These are phyloP conservation scores for Nymphalis polychloros DNA, from an alignment of 2,888 invertebrate genomes.

Conservation along the genomic window DNA sequence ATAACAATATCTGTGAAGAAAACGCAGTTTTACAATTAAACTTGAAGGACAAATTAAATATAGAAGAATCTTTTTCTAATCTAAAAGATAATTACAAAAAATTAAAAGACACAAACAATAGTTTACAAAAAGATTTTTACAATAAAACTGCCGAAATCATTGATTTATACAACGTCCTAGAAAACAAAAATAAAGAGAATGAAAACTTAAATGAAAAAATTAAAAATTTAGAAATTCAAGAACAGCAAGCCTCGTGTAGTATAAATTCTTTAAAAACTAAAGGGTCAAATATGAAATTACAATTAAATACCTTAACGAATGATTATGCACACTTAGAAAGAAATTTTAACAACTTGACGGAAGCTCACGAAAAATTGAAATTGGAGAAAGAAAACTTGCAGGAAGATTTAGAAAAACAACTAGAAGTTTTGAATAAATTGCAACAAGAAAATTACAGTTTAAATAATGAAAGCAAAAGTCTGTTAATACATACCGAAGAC, in stretches of 20 bases:
- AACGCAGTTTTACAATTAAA: slow-evolving; percentile 41
- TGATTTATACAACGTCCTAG: slow-evolving; percentile 50
- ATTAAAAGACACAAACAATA: slow-evolving; percentile 48
- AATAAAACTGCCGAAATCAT: slow-evolving; percentile 52
- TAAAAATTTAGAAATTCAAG: slow-evolving; percentile 45
- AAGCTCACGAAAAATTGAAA: slow-evolving; percentile 46
- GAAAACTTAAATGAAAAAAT: slow-evolving; percentile 48
- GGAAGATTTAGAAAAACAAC: slow-evolving; percentile 49
- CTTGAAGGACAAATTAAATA: slow-evolving; percentile 41
- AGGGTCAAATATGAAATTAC: slow-evolving; percentile 47
- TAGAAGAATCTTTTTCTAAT: slow-evolving; percentile 47
- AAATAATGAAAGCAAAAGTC: slow-evolving; percentile 50
- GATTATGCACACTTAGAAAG: slow-evolving; percentile 55
- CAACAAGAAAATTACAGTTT: slow-evolving; percentile 56
- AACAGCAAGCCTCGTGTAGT: slow-evolving; percentile 44
- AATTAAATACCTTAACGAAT: slow-evolving; percentile 49
- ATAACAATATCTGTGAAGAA: slow-evolving; percentile 50
- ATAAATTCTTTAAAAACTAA: slow-evolving; percentile 52
- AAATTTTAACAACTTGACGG: slow-evolving; percentile 53
- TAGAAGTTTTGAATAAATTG: slow-evolving; percentile 47
- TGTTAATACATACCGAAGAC: slow-evolving; percentile 55
- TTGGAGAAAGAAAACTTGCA: slow-evolving; percentile 57
- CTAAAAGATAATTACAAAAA: slow-evolving; percentile 51
- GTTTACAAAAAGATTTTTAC: slow-evolving; percentile 48
- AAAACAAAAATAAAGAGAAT: slow-evolving; percentile 59